Base-by-base conservation (phyloP, 2,888 invertebrate genomes). In the Stictocephala bisonia region DNA sequence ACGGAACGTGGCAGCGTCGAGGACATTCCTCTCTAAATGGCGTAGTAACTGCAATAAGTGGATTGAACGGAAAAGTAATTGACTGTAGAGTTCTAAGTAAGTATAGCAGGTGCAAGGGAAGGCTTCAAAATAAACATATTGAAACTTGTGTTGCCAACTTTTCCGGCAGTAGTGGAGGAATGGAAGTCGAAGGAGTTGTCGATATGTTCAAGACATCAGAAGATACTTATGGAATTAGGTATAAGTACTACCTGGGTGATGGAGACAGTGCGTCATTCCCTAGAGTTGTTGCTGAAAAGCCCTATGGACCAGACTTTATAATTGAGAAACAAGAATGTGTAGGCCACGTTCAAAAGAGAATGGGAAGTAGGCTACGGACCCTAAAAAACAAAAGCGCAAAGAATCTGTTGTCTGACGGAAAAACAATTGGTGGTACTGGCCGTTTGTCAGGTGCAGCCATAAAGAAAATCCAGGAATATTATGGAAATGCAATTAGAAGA, bases 401-500 rank as follows among this genome's bases (percentile, higher is more conserved):
- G 20, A 29, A n/a, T 41, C 9, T 15, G 48, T 67, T 66, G 6
- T 51, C 74, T 60, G 68, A 71, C 27, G 72, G 72, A 41, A 71
- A 72, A 50, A 77, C 73, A 22, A 48, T 77, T 11, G 72, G 74
- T 64, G 77, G 76, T 40, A 75, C 71, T 75, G 76, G 75, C 0
- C 76, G 78, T 51, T 64, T 80, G 13, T 79, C 77, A 11, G 76
- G 76, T 13, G 72, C 74, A 51, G 20, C 76, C 6, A 79, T 80
- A n/a, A 71, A 76, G 26, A 67, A 78, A 67, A 56, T 80, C 35
- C 78, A 76, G 20, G 53, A 50, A 18, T 80, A 76, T 73, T 79
- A 80, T 69, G 79, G 80, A 13, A 77, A 77, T n/a, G 79, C 79
- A 60, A 66, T 77, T 26, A 60, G 78, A 50, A 68, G 74, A n/a